Evolutionary conservation across 2,888 invertebrate species (phyloP).

Genomic region (Ectemnius cavifrons): DNA sequence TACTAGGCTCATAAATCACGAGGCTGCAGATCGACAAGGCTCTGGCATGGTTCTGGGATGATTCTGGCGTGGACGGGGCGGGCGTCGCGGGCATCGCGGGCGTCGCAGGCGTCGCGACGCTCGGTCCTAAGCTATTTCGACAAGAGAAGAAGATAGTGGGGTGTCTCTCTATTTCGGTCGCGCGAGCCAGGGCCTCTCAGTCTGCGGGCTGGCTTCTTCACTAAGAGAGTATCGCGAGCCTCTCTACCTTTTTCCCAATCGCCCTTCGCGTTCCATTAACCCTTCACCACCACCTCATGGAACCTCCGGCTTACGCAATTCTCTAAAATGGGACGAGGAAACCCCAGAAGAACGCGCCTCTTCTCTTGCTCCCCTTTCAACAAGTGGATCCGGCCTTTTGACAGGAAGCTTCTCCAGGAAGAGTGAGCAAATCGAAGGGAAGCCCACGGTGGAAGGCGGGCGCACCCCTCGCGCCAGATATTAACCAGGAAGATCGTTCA

Average conservation of each 20-base stretch:
- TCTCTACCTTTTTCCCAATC: neutral
- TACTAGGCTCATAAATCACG: conserved; percentile 40
- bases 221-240: conserved; percentile 50
- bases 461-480: too few species aligned
- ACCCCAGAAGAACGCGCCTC: too few species aligned
- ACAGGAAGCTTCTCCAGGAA: too few species aligned
- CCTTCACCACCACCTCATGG: too few species aligned
- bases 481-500: too few species aligned
- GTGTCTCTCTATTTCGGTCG: conserved; percentile 75
- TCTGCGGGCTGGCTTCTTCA: conserved; percentile 70
- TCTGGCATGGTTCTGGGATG: conserved; percentile 55
- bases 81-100: too few species aligned
- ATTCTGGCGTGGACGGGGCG: conserved; percentile 14
- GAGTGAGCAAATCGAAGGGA: too few species aligned
- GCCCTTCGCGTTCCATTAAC: too few species aligned
- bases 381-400: too few species aligned
- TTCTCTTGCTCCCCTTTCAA: too few species aligned
- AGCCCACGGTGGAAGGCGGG: too few species aligned
- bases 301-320: neutral
- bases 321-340: neutral
- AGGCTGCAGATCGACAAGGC: conserved; percentile 44
- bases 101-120: conserved; percentile 49
- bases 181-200: conserved; percentile 71
- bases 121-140: conserved; percentile 56
- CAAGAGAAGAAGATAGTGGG: conserved; percentile 62